phyloP scores from a whole-genome alignment of 92 coral and sea anemone species.

The Actinernus sp. region DNA sequence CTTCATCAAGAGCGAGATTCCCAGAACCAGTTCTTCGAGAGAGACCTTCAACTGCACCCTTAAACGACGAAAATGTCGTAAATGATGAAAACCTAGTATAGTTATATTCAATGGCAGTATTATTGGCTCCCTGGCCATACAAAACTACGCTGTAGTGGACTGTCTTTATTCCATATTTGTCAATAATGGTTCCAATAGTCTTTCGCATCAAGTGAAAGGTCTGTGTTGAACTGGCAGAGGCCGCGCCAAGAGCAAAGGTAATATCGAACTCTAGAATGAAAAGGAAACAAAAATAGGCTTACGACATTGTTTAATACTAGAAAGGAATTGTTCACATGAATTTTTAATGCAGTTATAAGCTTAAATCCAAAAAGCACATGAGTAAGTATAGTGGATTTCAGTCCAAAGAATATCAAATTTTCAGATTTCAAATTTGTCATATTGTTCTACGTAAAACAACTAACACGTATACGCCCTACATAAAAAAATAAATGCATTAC shows the following conservation, averaged over 20 bases:
- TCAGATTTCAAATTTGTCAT: too few relatives aligned
- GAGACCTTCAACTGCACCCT: not conserved
- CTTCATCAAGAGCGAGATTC: constrained; percentile 1
- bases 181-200: constrained; percentile 12
- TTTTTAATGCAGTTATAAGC: too few relatives aligned
- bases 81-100: not conserved
- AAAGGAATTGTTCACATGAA: too few relatives aligned
- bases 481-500: too few relatives aligned
- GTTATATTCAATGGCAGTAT: not conserved
- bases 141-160: constrained; percentile 27
- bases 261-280: constrained; percentile 27
- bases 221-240: not conserved
- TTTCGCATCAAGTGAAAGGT: constrained; percentile 9
- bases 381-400: too few relatives aligned
- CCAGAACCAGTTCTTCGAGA: constrained; percentile 14
- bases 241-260: constrained; percentile 31
- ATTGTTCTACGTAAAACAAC: too few relatives aligned
- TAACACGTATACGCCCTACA: too few relatives aligned
- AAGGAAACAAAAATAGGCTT: too few relatives aligned
- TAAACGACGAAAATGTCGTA: constrained; percentile 1
- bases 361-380: too few relatives aligned
- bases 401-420: too few relatives aligned
- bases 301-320: too few relatives aligned
- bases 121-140: constrained; percentile 20
- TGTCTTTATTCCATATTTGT: constrained; percentile 18